Conservation (phyloP, 2,888 invertebrate genomes). For the Drosophila histrio region DNA sequence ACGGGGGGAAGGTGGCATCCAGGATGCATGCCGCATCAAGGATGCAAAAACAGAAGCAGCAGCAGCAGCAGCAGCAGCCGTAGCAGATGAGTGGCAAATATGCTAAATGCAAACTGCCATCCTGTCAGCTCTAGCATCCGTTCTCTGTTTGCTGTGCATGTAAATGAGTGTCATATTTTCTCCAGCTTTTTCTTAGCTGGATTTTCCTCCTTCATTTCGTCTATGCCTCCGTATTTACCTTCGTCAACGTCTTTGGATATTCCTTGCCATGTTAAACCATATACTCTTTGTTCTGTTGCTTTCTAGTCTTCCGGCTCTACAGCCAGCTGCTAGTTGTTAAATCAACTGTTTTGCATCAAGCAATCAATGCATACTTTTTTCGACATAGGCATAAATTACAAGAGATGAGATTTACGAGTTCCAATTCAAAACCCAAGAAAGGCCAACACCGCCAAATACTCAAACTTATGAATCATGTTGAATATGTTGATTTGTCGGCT, state of each 20-base stretch:
- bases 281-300: slow-evolving; percentile 10
- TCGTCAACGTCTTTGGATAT: slow-evolving; percentile 21
- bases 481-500: slow-evolving; percentile 43
- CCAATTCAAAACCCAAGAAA: slow-evolving; percentile 17
- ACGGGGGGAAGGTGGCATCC: not conserved
- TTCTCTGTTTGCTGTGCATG: slow-evolving; percentile 51
- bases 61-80: slow-evolving; percentile 6
- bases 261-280: slow-evolving; percentile 55
- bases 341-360: slow-evolving; percentile 72
- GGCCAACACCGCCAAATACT: not conserved
- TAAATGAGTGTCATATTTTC: slow-evolving; percentile 70
- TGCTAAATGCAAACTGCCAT: slow-evolving; percentile 64
- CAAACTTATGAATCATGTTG: slow-evolving; percentile 6
- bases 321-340: slow-evolving; percentile 61
- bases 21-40: slow-evolving; percentile 14
- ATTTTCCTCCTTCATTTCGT: slow-evolving; percentile 1
- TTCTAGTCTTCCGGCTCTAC: not conserved
- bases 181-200: slow-evolving; percentile 25
- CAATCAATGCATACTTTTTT: slow-evolving; percentile 63
- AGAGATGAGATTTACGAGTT: slow-evolving; percentile 38
- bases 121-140: slow-evolving; percentile 28
- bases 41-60: slow-evolving; percentile 13
- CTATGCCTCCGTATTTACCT: not conserved
- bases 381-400: slow-evolving; percentile 66
- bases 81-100: slow-evolving; percentile 53